Base-by-base conservation (phyloP, 2,888 invertebrate genomes). In the Pandemis heparana region DNA sequence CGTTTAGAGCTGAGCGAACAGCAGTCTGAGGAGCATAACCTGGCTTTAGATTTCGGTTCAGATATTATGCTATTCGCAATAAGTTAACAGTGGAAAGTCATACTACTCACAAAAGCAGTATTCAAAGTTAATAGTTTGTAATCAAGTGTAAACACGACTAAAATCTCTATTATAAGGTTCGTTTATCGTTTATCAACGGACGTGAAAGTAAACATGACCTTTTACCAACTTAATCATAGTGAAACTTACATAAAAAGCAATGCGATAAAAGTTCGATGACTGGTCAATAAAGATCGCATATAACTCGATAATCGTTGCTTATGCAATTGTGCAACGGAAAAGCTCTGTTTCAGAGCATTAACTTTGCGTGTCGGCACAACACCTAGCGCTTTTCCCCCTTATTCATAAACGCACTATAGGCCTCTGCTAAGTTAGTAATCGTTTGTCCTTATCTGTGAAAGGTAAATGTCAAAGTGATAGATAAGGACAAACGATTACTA, bases 341-440 rank as follows among this genome's bases (percentile, higher is more conserved):
- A 38, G 66, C 67, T 66, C 74, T 74, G 78, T 80, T 80, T 78
- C 82, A 81, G 77, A 81, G 82, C 83, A 83, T 86, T 85, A 86
- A 84, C 79, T 78, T 81, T 65, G 83, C 82, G 83, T 83, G 81
- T 63, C 46, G 39, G 68, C 38, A 59, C 71, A 75, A 75, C 71
- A 72, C 74, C 70, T 77, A 56, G 70, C 67, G 51, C 67, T 76
- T 71, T n/a, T n/a, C n/a, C n/a, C n/a, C n/a, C n/a, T n/a, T n/a
- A n/a, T n/a, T n/a, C n/a, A n/a, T n/a, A n/a, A n/a, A n/a, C n/a
- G n/a, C n/a, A n/a, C n/a, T n/a, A n/a, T n/a, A n/a, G n/a, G n/a
- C n/a, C n/a, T n/a, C n/a, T n/a, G n/a, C n/a, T n/a, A n/a, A n/a
- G n/a, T n/a, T n/a, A n/a, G n/a, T n/a, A n/a, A n/a, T n/a, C n/a